phyloP scores from a whole-genome alignment of 2,113 vertebrate species.

The Scopus umbretta region DNA sequence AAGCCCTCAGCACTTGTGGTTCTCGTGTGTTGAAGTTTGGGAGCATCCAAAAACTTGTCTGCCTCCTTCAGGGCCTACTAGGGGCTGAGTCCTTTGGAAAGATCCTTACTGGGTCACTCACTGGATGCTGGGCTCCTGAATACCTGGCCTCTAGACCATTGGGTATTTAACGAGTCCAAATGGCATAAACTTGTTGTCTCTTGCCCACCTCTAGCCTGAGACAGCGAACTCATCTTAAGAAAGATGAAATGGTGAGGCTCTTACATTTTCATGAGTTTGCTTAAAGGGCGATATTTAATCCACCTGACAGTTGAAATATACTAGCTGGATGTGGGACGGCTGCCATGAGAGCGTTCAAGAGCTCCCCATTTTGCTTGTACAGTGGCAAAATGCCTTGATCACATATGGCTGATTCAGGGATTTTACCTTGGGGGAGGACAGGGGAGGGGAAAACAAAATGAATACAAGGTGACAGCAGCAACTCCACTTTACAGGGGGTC shows the following conservation, averaged over 20 bases:
- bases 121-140: not conserved
- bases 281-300: constrained; percentile 5
- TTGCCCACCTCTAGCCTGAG: not conserved
- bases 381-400: not conserved
- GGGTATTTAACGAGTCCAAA: not conserved
- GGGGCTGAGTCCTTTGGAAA: not conserved
- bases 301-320: not conserved
- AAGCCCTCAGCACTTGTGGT: not conserved
- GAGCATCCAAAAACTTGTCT: not conserved
- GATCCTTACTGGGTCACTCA: not conserved
- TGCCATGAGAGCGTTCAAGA: not conserved
- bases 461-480: not conserved
- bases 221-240: not conserved
- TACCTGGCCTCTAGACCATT: not conserved
- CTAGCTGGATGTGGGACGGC: not conserved
- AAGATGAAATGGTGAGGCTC: not conserved
- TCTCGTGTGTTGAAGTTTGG: fast-evolving
- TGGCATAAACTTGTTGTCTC: not conserved
- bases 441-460: not conserved
- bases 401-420: not conserved
- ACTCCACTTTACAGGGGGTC: not conserved
- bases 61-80: not conserved
- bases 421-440: not conserved
- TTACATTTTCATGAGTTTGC: constrained; percentile 40
- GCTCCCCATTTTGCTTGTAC: not conserved